These are phyloP conservation scores for Acanthosoma haemorrhoidale DNA, from an alignment of 2,888 invertebrate genomes.

Conservation along the genomic window DNA sequence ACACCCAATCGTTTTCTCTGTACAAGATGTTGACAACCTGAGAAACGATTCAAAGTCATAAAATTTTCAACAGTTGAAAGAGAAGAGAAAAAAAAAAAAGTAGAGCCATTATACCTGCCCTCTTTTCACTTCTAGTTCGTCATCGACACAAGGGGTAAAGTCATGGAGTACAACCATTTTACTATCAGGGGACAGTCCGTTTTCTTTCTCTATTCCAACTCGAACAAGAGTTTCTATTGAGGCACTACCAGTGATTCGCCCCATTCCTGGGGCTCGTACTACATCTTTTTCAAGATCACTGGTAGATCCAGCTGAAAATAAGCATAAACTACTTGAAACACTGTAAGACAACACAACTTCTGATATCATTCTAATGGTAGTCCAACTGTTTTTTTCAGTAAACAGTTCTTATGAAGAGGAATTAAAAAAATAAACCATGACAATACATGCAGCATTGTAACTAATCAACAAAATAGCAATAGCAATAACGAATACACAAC, in stretches of 20 bases:
- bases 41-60: constrained; percentile 38
- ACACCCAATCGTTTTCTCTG: constrained; percentile 95
- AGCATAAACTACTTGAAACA: too few relatives aligned
- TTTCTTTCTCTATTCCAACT: constrained; percentile 88
- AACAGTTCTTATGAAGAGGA: too few relatives aligned
- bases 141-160: constrained; percentile 91
- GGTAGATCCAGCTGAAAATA: constrained; percentile 57
- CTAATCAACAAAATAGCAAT: too few relatives aligned
- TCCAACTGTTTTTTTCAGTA: too few relatives aligned
- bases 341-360: too few relatives aligned
- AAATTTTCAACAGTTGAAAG: background rate
- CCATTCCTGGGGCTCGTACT: constrained; percentile 72
- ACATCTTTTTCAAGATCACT: constrained; percentile 74
- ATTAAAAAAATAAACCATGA: too few relatives aligned
- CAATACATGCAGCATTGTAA: too few relatives aligned
- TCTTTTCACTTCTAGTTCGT: constrained; percentile 79
- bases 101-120: constrained; percentile 58
- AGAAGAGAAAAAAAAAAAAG: background rate
- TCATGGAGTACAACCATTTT: constrained; percentile 93
- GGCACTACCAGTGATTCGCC: constrained; percentile 89
- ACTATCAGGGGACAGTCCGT: constrained; percentile 84
- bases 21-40: constrained; percentile 88
- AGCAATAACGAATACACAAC: too few relatives aligned
- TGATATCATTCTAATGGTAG: too few relatives aligned
- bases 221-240: constrained; percentile 85